phyloP scores from a whole-genome alignment of 1,140 invertebrate species.

The Listronotus bonariensis region DNA sequence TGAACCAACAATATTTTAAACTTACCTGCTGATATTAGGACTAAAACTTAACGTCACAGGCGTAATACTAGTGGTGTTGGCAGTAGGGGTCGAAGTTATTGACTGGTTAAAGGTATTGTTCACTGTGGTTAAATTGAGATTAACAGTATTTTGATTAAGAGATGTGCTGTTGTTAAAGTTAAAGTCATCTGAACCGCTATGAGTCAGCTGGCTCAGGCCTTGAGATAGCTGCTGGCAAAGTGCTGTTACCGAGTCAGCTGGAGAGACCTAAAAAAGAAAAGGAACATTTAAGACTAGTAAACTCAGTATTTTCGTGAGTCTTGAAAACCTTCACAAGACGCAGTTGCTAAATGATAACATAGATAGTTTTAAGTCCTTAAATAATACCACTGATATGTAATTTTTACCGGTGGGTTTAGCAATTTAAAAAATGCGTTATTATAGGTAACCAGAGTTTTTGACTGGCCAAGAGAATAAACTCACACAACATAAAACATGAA shows the following conservation, averaged over 20 bases:
- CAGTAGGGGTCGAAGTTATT: conserved; percentile 39
- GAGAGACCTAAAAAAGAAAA: conserved; percentile 71
- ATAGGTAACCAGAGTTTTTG: no score
- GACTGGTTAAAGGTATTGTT: conserved; percentile 51
- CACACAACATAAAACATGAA: no score
- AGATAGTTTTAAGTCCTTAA: no score
- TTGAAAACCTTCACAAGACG: no score
- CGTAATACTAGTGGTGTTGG: conserved; percentile 47
- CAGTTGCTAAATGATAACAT: no score
- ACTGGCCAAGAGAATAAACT: no score
- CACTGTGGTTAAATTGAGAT: conserved; percentile 47
- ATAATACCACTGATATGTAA: no score
- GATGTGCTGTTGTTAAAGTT: conserved; percentile 62
- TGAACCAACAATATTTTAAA: neutral
- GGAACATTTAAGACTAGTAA: no score
- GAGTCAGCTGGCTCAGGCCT: conserved; percentile 77
- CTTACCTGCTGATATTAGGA: conserved; percentile 45
- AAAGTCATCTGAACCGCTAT: conserved; percentile 68
- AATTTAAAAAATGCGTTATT: no score
- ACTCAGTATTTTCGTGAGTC: no score
- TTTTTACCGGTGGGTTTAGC: no score
- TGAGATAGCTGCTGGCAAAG: conserved; percentile 87
- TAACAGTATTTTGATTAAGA: conserved; percentile 61
- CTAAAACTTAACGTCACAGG: conserved; percentile 56
- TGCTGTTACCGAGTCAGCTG: conserved; percentile 79